phyloP scores from a whole-genome alignment of 2,113 vertebrate species.

The Stigmatopora nigra region DNA sequence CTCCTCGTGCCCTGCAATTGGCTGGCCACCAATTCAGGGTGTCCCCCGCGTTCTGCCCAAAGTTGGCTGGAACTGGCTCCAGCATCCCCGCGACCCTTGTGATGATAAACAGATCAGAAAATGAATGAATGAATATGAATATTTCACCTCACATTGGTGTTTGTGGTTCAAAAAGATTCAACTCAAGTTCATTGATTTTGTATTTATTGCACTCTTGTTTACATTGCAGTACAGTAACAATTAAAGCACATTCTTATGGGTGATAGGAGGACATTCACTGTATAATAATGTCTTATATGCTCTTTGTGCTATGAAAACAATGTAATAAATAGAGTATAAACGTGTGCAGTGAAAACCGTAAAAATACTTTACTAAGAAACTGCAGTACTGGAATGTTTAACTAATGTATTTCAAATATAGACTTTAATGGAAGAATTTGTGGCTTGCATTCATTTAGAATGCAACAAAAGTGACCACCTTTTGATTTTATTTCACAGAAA shows the following conservation, averaged over 20 bases:
- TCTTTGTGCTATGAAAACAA: conserved; percentile 24
- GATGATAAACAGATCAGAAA: not conserved
- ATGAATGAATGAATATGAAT: not conserved
- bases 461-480: conserved; percentile 4
- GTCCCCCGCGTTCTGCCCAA: too few relatives aligned
- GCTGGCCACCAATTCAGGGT: too few relatives aligned
- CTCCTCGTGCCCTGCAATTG: too few relatives aligned
- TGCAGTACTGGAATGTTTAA: conserved; percentile 22
- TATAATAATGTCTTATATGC: conserved; percentile 16
- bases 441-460: conserved; percentile 6
- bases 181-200: conserved; percentile 3
- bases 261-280: conserved; percentile 53
- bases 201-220: conserved; percentile 63
- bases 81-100: too few relatives aligned
- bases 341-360: conserved; percentile 37
- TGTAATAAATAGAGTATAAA: conserved; percentile 46
- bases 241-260: conserved; percentile 51
- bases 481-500: conserved; percentile 7
- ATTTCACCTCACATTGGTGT: not conserved
- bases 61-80: too few relatives aligned
- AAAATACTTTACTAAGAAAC: conserved; percentile 32
- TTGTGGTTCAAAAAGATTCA: not conserved
- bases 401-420: conserved; percentile 33
- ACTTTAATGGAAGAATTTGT: conserved; percentile 7
- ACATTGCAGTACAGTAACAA: conserved; percentile 61